Evolutionary conservation across 2,888 invertebrate genomes (phyloP), one percentile per base, ranked within the genome.

Genomic region (Ramazzottius varieornatus): DNA sequence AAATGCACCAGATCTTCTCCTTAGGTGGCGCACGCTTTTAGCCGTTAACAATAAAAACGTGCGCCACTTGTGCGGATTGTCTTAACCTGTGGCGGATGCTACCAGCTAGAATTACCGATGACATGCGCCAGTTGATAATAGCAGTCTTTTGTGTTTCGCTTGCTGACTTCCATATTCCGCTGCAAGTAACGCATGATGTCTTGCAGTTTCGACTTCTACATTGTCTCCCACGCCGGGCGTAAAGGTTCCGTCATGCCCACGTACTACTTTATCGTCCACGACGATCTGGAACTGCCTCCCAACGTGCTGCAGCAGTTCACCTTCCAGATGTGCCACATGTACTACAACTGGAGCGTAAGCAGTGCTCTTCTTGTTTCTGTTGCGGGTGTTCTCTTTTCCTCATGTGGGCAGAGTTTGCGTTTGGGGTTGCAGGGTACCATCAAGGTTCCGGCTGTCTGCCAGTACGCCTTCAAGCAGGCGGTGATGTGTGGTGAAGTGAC

Each of bases 291-390:
- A 4, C 8, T 54, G 4, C 4, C 13, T n/a, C 4, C 29, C 54
- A 24, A n/a, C 4, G 54, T 16, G 4, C 24, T 54, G 8, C 54
- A 54, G 54, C 8, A 54, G 8, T 54, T 54, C 54, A 54, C 54
- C n/a, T 54, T 54, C 29, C 54, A 54, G 54, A 54, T 54, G 54
- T 4, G 16, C 8, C 54, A 54, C 29, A 54, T 54, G 54, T 54
- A 54, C 54, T 54, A 54, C 54, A 54, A 54, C 54, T 54, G 54
- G 54, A 54, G 54, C 29, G 54, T 54, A 54, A 54, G 54, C 29
- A n/a, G 4, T 54, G 29, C 29, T 40, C 8, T 40, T 40, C 40
- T 8, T 40, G 20, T 40, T 13, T 40, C 40, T 40, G 40, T 20
- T 40, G 8, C 20, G 8, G 8, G 8, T 40, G 40, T 40, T 20